These are phyloP conservation scores for Matsumurasca onukii DNA, from an alignment of 1,140 invertebrate species.

Conservation along the genomic window DNA sequence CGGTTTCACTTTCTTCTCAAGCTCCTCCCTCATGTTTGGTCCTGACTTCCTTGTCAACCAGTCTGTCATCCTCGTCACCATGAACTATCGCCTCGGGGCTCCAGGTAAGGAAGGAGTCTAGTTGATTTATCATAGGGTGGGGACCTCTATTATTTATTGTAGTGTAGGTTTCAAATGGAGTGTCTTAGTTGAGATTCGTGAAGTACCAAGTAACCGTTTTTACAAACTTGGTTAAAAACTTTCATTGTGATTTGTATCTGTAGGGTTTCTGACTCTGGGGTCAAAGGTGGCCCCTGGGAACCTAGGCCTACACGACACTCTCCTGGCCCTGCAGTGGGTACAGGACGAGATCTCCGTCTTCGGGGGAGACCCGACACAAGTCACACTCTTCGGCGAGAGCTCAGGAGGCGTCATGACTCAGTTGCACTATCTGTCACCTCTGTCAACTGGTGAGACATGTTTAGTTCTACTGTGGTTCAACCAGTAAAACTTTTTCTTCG, in stretches of 20 bases:
- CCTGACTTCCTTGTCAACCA: slow-evolving; percentile 48
- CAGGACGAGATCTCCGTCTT: slow-evolving; percentile 45
- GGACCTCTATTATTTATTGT: too few relatives aligned
- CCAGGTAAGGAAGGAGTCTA: too few relatives aligned
- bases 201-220: too few relatives aligned
- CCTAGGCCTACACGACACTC: slow-evolving; percentile 57
- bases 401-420: slow-evolving; percentile 21
- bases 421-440: slow-evolving; percentile 28
- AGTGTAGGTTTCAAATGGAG: too few relatives aligned
- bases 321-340: slow-evolving; percentile 36
- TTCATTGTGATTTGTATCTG: too few relatives aligned
- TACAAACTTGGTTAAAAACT: too few relatives aligned
- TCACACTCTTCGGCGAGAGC: slow-evolving; percentile 34
- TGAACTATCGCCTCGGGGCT: slow-evolving; percentile 53
- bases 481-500: too few relatives aligned
- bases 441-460: slow-evolving; percentile 33
- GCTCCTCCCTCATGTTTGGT: slow-evolving; percentile 37
- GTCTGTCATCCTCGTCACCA: slow-evolving; percentile 51
- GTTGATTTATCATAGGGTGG: too few relatives aligned
- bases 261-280: not conserved
- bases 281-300: slow-evolving; percentile 52
- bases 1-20: slow-evolving; percentile 47
- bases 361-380: slow-evolving; percentile 33
- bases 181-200: too few relatives aligned
- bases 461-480: too few relatives aligned